Evolutionary conservation across 1,140 invertebrate genomes (phyloP), one percentile per base, ranked within the genome.

Genomic region (Akabosia matsudoensis): DNA sequence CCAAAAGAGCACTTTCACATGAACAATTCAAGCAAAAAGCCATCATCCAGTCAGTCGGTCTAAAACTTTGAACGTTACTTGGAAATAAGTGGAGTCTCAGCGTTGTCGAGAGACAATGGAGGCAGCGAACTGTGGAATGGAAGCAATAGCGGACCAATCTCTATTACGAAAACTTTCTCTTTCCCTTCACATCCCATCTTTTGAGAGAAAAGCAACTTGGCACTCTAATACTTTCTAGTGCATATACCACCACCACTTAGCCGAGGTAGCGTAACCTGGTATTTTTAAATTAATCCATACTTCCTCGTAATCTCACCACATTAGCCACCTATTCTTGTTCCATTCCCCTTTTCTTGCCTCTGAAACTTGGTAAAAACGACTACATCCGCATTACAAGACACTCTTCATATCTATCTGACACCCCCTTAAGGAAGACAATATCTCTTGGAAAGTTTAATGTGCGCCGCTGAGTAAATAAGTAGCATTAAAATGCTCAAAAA

Each of bases 61-160:
- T 67, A 67, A 67, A 67, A 67, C 24, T 67, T 67, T 16, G 22
- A 31, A 30, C 24, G 61, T 31, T 30, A n/a, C n/a, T n/a, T n/a
- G n/a, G n/a, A n/a, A n/a, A n/a, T n/a, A n/a, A n/a, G n/a, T n/a
- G n/a, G n/a, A n/a, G n/a, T n/a, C n/a, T n/a, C n/a, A n/a, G n/a
- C n/a, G n/a, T n/a, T n/a, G n/a, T n/a, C n/a, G n/a, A n/a, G 61
- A 67, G 61, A 67, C 28, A 67, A 67, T 56, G 10, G 54, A 56
- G 10, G 54, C 22, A 24, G 54, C 4, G 18, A 18, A 10, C 7
- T 45, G 37, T 45, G 37, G 7, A 45, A 7, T 10, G 37, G 18
- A 10, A 45, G 37, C 7, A 45, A 45, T n/a, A n/a, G n/a, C n/a
- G n/a, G n/a, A n/a, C n/a, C 37, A 45, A 61, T 61, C 24, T n/a